These are phyloP conservation scores for Rhamphomyia laevipes DNA, from an alignment of 2,888 invertebrate genomes.

Conservation along the genomic window DNA sequence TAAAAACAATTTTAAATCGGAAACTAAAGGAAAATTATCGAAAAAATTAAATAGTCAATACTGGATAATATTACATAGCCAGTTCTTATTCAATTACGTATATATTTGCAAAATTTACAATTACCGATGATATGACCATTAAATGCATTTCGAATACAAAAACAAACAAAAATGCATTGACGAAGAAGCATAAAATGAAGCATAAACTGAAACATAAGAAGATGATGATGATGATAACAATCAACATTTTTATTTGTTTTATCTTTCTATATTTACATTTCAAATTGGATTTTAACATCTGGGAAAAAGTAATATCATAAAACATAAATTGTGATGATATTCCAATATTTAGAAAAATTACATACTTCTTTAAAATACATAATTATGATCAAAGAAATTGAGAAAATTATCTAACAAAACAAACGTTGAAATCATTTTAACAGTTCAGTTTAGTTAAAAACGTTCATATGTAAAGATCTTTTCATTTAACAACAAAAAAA, in stretches of 20 bases:
- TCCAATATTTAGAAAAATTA: too few species aligned
- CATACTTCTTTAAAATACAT: too few species aligned
- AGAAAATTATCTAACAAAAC: constrained; percentile 21
- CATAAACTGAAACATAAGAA: too few species aligned
- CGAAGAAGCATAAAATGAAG: too few species aligned
- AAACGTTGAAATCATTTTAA: constrained; percentile 23
- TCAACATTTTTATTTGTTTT: neutral
- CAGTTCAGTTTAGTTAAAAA: constrained; percentile 26
- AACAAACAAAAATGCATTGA: neutral
- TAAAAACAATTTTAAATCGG: too few species aligned
- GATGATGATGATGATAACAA: constrained; percentile 3
- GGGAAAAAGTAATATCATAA: too few species aligned
- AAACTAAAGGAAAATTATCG: too few species aligned
- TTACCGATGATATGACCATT: too few species aligned
- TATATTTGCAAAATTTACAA: too few species aligned
- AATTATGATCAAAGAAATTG: constrained; percentile 7
- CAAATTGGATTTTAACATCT: neutral
- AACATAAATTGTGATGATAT: neutral
- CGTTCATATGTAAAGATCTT: constrained; percentile 26
- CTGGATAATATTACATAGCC: too few species aligned
- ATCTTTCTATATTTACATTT: constrained; percentile 7
- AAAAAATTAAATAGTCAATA: too few species aligned
- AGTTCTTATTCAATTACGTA: too few species aligned
- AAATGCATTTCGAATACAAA: constrained; percentile 3
- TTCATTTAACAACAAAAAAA: neutral